Evolutionary conservation across 2,113 vertebrate genomes (phyloP), one percentile per base, ranked within the genome.

Genomic region (Paedocypris sp.): DNA sequence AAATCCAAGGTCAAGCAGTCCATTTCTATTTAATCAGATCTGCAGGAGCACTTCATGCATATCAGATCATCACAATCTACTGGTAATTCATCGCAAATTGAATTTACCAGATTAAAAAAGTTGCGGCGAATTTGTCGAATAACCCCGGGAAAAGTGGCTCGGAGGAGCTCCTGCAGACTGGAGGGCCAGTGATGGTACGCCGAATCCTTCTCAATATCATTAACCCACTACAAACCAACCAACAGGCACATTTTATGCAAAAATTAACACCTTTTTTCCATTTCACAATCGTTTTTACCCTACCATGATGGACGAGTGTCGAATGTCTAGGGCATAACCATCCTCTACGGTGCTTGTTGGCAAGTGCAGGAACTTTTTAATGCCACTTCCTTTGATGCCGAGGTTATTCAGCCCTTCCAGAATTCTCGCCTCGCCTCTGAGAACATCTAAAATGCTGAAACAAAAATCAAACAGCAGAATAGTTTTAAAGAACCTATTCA

Each of bases 41-140:
- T n/a, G n/a, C n/a, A n/a, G n/a, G n/a, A n/a, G n/a, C n/a, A n/a
- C n/a, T n/a, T n/a, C n/a, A n/a, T n/a, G n/a, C n/a, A n/a, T n/a
- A n/a, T n/a, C n/a, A n/a, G n/a, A n/a, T n/a, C n/a, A n/a, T n/a
- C n/a, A n/a, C n/a, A n/a, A n/a, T n/a, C n/a, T 33, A 22, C 13
- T 20, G 33, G 18, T 4, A 50, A 38, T 6, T 57, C 11, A 41
- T 10, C 26, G 9, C 4, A 12, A 35, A 26, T n/a, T 12, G 3
- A 2, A 41, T 92, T 85, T 75, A 97, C 94, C 90, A 99, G 69
- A 76, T 90, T 95, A 71, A 90, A 94, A 72, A 99, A 85, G 82
- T 98, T 97, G 3, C 89, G 88, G 48, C 90, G 80, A 61, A 99
- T 84, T 69, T 89, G 86, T 23, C 88, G 88, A 70, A 96, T 87